A percentile compares a stretch with the other conserved stretches of the same genome.
Conservation (phyloP, 2,797 vertebrate species). For the Ctenochaetus hawaiiensis region DNA sequence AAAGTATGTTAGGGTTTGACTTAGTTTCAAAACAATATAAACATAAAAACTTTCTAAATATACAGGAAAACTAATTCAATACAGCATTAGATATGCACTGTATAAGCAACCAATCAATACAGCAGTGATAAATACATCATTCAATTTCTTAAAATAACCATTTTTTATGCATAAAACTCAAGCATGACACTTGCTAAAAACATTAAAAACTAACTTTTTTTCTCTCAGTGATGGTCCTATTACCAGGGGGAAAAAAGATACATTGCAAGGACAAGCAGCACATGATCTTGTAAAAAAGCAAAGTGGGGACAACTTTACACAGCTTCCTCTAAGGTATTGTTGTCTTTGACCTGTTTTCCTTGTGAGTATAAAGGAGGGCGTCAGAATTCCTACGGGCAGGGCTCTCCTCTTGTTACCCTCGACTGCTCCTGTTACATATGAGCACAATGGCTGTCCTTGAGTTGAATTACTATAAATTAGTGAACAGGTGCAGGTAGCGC, state of each 20-base stretch:
- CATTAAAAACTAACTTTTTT: background rate
- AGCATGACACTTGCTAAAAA: conserved; percentile 4
- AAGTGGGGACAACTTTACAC: conserved; percentile 38
- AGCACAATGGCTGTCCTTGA: conserved; percentile 57
- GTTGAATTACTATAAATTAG: conserved; percentile 68
- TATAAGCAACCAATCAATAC: background rate
- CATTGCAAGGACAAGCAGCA: conserved; percentile 28
- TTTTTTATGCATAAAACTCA: background rate
- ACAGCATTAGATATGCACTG: background rate
- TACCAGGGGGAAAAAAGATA: background rate
- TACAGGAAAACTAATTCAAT: background rate
- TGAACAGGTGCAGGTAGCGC: conserved; percentile 40
- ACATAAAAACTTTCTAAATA: background rate
- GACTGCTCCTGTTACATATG: conserved; percentile 63
- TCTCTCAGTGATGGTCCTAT: background rate
- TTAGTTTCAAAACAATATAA: background rate
- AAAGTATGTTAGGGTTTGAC: background rate
- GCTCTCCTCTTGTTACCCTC: conserved; percentile 67
- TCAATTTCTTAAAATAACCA: background rate
- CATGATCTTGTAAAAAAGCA: conserved; percentile 19
- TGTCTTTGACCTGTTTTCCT: conserved; percentile 69
- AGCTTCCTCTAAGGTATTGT: conserved; percentile 52
- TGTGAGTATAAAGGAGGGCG: conserved; percentile 67
- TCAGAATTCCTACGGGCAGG: conserved; percentile 53
- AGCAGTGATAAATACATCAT: background rate